phyloP scores from a whole-genome alignment of 1,140 invertebrate genomes.

The Trichonephila clavata region DNA sequence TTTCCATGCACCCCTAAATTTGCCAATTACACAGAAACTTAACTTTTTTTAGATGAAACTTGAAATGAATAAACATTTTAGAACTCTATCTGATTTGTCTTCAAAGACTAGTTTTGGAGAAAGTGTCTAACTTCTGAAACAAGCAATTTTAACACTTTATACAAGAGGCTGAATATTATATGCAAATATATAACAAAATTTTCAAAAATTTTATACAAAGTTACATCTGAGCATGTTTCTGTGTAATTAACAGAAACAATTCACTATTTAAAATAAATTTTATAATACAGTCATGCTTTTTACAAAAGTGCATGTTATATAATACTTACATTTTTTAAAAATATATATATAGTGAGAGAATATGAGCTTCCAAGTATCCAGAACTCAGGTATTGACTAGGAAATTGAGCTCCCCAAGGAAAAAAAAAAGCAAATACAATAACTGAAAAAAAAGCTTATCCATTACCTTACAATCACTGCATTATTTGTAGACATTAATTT shows the following conservation, averaged over 20 bases:
- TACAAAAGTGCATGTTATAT: neutral
- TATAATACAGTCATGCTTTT: neutral
- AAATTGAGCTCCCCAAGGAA: neutral
- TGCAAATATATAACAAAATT: neutral
- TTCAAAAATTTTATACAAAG: neutral
- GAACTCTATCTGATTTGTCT: neutral
- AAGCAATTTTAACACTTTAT: neutral
- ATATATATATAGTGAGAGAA: neutral
- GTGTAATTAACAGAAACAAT: neutral
- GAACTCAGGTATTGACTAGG: conserved; percentile 29
- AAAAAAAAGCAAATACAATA: neutral
- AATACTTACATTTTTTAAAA: neutral
- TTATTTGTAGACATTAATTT: too few relatives aligned
- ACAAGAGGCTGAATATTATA: neutral
- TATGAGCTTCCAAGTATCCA: neutral
- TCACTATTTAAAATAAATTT: neutral
- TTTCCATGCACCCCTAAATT: neutral
- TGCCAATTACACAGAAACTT: neutral
- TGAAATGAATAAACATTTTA: too few relatives aligned
- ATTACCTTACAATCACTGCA: too few relatives aligned
- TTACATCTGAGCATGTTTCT: neutral
- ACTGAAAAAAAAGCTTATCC: neutral
- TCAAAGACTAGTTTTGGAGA: neutral
- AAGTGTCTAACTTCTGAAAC: neutral
- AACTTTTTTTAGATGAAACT: too few relatives aligned